These are phyloP conservation scores for Limosa lapponica DNA, from an alignment of 2,797 vertebrate genomes.

Conservation along the genomic window DNA sequence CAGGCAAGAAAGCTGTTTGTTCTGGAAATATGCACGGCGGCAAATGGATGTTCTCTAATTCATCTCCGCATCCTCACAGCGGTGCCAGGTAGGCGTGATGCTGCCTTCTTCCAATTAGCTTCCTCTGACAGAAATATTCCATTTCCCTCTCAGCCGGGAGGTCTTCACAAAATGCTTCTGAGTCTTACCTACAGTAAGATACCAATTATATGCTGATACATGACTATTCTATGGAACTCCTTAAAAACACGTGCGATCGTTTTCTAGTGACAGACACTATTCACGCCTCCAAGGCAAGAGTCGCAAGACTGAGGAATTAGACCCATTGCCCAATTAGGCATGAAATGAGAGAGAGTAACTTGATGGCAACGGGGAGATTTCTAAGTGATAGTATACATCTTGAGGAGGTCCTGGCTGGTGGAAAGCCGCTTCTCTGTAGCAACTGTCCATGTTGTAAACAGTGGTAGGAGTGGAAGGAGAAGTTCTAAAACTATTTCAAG, in stretches of 20 bases:
- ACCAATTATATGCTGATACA: conserved; percentile 19
- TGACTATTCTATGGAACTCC: neutral
- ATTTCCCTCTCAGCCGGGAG: conserved; percentile 23
- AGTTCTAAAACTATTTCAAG: neutral
- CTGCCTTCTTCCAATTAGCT: conserved; percentile 28
- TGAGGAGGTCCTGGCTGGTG: neutral
- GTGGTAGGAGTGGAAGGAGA: neutral
- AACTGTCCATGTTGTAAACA: neutral
- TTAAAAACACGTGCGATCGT: neutral
- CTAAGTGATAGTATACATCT: neutral
- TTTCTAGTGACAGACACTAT: neutral
- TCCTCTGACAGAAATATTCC: conserved; percentile 8
- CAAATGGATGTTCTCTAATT: conserved; percentile 6
- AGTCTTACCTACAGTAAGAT: neutral
- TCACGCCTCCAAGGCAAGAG: neutral
- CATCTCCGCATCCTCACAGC: conserved; percentile 10
- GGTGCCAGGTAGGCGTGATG: neutral
- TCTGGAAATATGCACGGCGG: neutral
- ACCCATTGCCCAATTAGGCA: neutral
- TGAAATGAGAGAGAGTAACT: neutral
- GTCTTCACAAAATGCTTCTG: neutral
- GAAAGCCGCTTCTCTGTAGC: neutral
- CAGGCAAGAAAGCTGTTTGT: neutral
- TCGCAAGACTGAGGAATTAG: neutral
- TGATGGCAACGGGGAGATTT: neutral